Conservation (phyloP, 2,888 invertebrate species). For the Punctoribates punctum region DNA sequence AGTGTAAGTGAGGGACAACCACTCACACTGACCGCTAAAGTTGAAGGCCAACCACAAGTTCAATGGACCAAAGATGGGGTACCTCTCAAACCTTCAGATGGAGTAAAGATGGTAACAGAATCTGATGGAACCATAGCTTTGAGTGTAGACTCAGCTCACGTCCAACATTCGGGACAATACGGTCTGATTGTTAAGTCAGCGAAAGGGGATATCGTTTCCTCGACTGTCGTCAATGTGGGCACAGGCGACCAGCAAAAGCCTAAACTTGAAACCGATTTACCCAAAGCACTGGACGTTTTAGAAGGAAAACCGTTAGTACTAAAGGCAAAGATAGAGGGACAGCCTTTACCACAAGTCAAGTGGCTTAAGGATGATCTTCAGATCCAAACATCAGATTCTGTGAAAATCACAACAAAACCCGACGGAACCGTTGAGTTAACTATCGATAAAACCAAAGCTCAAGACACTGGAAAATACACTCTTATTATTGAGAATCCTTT, state of each 20-base stretch:
- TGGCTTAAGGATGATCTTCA: slow-evolving; percentile 37
- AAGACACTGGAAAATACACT: slow-evolving; percentile 79
- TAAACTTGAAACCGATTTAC: slow-evolving; percentile 1
- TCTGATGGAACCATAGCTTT: slow-evolving; percentile 72
- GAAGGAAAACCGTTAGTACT: slow-evolving; percentile 37
- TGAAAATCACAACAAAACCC: slow-evolving; percentile 58
- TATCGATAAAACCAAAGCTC: slow-evolving; percentile 57
- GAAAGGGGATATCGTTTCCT: slow-evolving; percentile 48
- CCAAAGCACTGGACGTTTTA: slow-evolving; percentile 10
- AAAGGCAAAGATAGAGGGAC: slow-evolving; percentile 57
- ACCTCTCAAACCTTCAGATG: slow-evolving; percentile 50
- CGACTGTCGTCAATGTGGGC: slow-evolving; percentile 41
- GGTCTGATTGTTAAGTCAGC: slow-evolving; percentile 57
- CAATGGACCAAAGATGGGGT: slow-evolving; percentile 60
- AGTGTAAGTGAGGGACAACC: slow-evolving; percentile 61
- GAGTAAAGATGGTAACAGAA: slow-evolving; percentile 59
- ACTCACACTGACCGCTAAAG: slow-evolving; percentile 73
- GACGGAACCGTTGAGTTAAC: slow-evolving; percentile 71
- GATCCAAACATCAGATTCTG: not conserved
- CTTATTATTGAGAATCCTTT: slow-evolving; percentile 56
- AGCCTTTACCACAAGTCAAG: slow-evolving; percentile 6
- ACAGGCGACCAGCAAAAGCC: not conserved
- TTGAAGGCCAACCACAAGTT: slow-evolving; percentile 65
- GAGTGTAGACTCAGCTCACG: slow-evolving; percentile 57
- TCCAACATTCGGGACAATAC: slow-evolving; percentile 78